Percentiles rank a stretch among this genome's conserved stretches.
Evolutionary conservation across 1,140 invertebrate species (phyloP).

Genomic region (Heliconius eleuchia): DNA sequence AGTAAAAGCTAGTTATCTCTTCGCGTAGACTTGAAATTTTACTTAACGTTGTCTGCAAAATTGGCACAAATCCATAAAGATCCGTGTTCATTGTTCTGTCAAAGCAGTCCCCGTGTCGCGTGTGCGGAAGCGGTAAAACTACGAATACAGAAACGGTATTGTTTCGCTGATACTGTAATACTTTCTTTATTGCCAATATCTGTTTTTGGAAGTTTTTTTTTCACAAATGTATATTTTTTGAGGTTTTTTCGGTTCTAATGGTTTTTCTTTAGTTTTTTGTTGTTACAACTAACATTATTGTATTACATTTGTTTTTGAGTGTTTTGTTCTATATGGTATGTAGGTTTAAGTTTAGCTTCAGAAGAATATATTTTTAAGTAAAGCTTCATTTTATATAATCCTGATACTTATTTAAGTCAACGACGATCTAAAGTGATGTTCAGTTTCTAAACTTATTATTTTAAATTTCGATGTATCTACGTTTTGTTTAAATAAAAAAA

Average conservation of each 20-base stretch:
- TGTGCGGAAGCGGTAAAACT: constrained; percentile 22
- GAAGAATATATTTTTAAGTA: neutral
- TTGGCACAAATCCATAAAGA: constrained; percentile 5
- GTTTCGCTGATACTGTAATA: constrained; percentile 9
- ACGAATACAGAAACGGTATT: constrained; percentile 20
- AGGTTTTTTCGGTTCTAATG: neutral
- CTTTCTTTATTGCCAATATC: constrained; percentile 15
- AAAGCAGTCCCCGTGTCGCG: constrained; percentile 18
- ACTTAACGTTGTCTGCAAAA: neutral
- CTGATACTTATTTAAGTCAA: neutral
- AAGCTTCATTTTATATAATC: neutral
- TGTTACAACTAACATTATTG: neutral
- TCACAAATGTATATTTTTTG: constrained; percentile 1
- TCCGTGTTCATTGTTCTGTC: constrained; percentile 16
- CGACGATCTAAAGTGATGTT: neutral
- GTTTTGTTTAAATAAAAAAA: neutral
- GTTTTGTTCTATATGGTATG: too few species aligned
- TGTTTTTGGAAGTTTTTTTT: constrained; percentile 7
- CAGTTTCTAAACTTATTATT: neutral
- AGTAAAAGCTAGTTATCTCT: too few species aligned
- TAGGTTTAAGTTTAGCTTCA: too few species aligned
- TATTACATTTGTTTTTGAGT: too few species aligned
- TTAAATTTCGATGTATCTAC: neutral
- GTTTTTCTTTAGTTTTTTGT: constrained; percentile 1
- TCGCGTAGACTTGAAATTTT: neutral